Conservation (phyloP, 2,113 vertebrate species). For the Strigops habroptila region DNA sequence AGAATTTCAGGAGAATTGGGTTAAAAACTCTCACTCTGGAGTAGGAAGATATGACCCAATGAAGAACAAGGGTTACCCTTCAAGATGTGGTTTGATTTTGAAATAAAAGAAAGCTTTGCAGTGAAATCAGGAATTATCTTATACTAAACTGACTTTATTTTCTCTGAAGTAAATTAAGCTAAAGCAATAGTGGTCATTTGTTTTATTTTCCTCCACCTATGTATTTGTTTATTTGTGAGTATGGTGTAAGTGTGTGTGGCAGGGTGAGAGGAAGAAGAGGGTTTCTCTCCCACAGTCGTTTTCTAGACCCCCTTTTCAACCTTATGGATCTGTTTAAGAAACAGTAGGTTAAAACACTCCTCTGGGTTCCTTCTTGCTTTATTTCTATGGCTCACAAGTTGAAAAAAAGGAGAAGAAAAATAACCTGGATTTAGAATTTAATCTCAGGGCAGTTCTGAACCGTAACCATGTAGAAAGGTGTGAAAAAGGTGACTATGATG, state of each 20-base stretch:
- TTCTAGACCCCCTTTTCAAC: neutral
- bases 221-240: neutral
- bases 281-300: neutral
- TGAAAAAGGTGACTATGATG: neutral
- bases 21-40: neutral
- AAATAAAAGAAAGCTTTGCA: neutral
- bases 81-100: neutral
- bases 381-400: neutral
- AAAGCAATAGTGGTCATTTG: too few species aligned
- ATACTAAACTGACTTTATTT: neutral
- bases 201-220: neutral
- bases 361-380: neutral
- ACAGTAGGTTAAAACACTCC: neutral
- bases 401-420: neutral
- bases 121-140: neutral
- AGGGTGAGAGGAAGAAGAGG: neutral
- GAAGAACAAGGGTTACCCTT: neutral
- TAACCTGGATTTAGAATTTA: neutral
- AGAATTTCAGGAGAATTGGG: neutral
- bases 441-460: neutral
- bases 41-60: neutral
- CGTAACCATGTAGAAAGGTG: accelerated
- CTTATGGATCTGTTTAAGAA: neutral
- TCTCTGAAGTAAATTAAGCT: neutral
- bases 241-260: neutral